Evolutionary conservation across 1,140 invertebrate species (phyloP).

Genomic region (Drosophila rhopaloa): DNA sequence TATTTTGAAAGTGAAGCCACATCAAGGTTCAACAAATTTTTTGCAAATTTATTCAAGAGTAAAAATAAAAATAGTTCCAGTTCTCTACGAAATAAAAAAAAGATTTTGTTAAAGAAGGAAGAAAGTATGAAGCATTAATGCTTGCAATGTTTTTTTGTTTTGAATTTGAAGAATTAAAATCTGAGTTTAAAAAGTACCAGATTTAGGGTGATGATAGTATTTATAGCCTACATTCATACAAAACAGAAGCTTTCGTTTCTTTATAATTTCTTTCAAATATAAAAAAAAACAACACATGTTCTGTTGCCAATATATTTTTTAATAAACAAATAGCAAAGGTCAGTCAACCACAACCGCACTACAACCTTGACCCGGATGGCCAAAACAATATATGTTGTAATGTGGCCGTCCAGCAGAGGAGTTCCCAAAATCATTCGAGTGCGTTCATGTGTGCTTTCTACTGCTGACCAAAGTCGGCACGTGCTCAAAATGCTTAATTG

Average conservation of each 20-base stretch:
- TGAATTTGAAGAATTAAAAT: no score
- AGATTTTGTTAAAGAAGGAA: no score
- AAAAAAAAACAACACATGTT: no score
- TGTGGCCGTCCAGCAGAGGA: constrained; percentile 37
- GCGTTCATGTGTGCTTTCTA: constrained; percentile 35
- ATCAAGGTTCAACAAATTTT: background rate
- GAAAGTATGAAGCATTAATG: no score
- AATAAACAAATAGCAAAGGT: constrained; percentile 21
- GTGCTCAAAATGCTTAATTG: constrained; percentile 73
- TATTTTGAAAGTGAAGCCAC: constrained; percentile 5
- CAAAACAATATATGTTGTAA: constrained; percentile 39
- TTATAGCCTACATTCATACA: no score
- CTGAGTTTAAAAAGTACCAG: no score
- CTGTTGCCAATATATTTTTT: no score
- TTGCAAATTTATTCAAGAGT: background rate
- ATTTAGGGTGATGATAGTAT: no score
- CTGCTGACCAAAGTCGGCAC: constrained; percentile 55
- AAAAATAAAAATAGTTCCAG: background rate
- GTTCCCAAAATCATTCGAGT: constrained; percentile 22
- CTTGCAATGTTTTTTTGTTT: no score
- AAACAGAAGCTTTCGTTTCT: no score
- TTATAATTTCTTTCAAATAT: no score
- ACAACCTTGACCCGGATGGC: constrained; percentile 60
- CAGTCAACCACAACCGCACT: constrained; percentile 26
- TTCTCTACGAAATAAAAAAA: no score